Percentiles rank a stretch among this genome's conserved stretches.
These are phyloP conservation scores for Lindbergichthys nudifrons DNA, from an alignment of 2,797 vertebrate genomes.

Conservation along the genomic window DNA sequence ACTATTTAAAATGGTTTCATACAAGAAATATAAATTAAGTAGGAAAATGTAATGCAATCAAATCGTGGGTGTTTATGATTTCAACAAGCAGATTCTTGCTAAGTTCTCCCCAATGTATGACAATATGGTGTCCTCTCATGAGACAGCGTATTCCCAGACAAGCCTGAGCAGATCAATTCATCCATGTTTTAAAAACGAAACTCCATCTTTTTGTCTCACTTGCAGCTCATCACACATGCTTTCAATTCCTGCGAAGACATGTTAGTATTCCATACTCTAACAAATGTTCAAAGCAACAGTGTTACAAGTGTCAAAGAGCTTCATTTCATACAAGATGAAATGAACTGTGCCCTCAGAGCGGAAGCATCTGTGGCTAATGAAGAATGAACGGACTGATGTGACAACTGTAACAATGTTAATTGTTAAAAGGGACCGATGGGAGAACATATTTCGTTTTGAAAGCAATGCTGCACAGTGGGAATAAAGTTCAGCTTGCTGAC, in stretches of 20 bases:
- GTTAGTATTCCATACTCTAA: conserved; percentile 4
- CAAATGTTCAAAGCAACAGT: background rate
- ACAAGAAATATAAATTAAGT: conserved; percentile 8
- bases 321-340: conserved; percentile 24
- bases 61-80: conserved; percentile 5
- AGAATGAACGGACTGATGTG: conserved; percentile 34
- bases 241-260: background rate
- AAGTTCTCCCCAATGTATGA: background rate
- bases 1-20: conserved; percentile 13
- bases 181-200: conserved; percentile 6
- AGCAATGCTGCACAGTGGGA: conserved; percentile 22
- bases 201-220: conserved; percentile 22
- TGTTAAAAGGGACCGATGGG: conserved; percentile 7
- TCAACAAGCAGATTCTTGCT: conserved; percentile 4
- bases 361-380: conserved; percentile 44
- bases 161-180: background rate
- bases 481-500: conserved; percentile 43
- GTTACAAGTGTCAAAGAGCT: conserved; percentile 13
- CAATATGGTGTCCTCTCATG: background rate
- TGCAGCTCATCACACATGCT: background rate
- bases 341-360: conserved; percentile 25
- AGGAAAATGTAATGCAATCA: background rate
- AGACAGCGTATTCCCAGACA: background rate
- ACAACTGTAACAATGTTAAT: conserved; percentile 35
- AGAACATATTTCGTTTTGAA: conserved; percentile 22